phyloP scores from a whole-genome alignment of 2,113 vertebrate species.

The Tretioscincus oriximinensis region DNA sequence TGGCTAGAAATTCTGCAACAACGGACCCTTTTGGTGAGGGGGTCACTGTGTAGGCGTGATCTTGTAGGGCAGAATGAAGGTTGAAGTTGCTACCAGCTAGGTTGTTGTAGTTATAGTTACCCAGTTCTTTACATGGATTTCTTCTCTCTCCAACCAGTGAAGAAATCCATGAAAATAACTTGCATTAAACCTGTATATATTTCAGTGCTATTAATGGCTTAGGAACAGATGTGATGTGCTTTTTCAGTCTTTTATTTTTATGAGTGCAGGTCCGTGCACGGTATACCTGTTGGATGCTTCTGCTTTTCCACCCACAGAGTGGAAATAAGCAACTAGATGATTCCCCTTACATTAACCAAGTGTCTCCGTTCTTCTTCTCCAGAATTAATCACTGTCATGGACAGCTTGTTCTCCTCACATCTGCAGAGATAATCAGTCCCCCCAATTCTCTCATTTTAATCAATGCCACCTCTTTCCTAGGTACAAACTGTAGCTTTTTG shows the following conservation, averaged over 20 bases:
- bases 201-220: too few relatives aligned
- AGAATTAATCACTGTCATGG: slow-evolving; percentile 10
- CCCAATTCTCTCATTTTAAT: not conserved
- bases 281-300: not conserved
- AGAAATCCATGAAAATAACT: too few relatives aligned
- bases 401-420: not conserved
- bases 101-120: too few relatives aligned
- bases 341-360: not conserved
- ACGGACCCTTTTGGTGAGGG: too few relatives aligned
- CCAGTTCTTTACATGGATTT: too few relatives aligned
- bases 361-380: not conserved
- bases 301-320: not conserved
- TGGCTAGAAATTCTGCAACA: too few relatives aligned
- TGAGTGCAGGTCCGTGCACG: too few relatives aligned
- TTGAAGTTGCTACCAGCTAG: too few relatives aligned
- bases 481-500: not conserved
- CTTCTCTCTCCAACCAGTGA: too few relatives aligned
- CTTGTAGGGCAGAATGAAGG: too few relatives aligned
- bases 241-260: not conserved
- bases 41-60: too few relatives aligned
- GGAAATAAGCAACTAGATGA: not conserved
- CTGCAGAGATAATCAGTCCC: not conserved
- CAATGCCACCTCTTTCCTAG: not conserved
- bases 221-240: not conserved
- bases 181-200: too few relatives aligned